Base-by-base conservation (phyloP, 1,140 invertebrate genomes). In the Monochamus saltuarius region DNA sequence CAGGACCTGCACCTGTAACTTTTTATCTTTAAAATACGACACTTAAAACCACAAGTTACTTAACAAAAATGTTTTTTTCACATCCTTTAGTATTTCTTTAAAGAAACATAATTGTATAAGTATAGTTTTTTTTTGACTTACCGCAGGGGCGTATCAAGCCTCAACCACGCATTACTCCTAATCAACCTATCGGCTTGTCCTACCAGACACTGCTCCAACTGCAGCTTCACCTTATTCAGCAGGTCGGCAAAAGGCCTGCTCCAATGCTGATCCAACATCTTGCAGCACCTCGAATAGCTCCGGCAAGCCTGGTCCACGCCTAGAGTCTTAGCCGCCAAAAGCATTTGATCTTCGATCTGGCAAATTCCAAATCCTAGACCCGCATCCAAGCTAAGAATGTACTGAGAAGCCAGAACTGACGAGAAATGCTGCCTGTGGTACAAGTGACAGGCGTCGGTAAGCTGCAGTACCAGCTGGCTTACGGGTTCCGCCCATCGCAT, bases 401-500 rank as follows among this genome's bases (percentile, higher is more conserved):
- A 82, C 39, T 88, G 82, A 61, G 82, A 87, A 11, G 80, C 78
- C 1, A 90, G 72, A 1, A 89, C 79, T 35, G 80, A 77, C 36
- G 83, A 79, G 65, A 88, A 88, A 76, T 88, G 87, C 46, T 86
- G 83, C 85, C 77, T 82, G 81, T 70, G 68, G 58, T 71, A 73
- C 9, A 74, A 54, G 62, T 88, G 80, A 35, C 83, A 84, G 0
- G 85, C 81, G 59, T 89, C 87, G 10, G 88, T 70, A 2, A 90
- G 79, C 71, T 86, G 85, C 2, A 85, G 82, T 7, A 85, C 85
- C 52, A 89, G 75, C 62, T 83, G 80, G 62, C 85, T 84, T 29
- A 89, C 82, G 13, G 87, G 82, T 51, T 88, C 85, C 7, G 87
- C 85, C 88, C 88, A 90, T 49, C 87, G 82, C 11, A 88, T 84